phyloP scores from a whole-genome alignment of 2,113 vertebrate species.

The Bubo bubo region DNA sequence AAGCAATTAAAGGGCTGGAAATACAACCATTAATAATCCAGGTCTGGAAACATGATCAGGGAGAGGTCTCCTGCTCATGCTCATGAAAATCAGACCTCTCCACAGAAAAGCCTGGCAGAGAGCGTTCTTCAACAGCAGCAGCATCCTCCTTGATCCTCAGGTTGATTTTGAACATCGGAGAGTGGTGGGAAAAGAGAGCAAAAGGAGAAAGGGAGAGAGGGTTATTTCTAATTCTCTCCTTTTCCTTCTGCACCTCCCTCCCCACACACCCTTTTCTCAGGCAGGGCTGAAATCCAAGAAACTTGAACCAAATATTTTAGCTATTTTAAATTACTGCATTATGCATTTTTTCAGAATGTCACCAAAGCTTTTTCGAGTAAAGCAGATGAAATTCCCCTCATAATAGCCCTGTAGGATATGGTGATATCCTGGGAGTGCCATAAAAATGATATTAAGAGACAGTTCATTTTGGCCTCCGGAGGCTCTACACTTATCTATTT shows the following conservation, averaged over 20 bases:
- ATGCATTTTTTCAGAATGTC: slow-evolving; percentile 26
- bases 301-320: slow-evolving; percentile 32
- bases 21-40: slow-evolving; percentile 8
- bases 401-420: not conserved
- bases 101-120: not conserved
- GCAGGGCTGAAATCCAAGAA: not conserved
- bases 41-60: not conserved
- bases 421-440: not conserved
- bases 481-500: not conserved
- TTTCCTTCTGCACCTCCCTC: not conserved
- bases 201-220: not conserved
- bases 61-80: not conserved
- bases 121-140: not conserved
- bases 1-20: slow-evolving; percentile 62
- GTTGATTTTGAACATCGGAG: not conserved
- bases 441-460: slow-evolving; percentile 1
- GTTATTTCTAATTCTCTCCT: not conserved
- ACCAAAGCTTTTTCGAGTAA: not conserved
- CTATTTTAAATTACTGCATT: slow-evolving; percentile 8
- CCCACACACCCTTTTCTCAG: not conserved
- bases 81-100: not conserved
- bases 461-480: slow-evolving; percentile 10
- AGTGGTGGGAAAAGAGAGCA: not conserved
- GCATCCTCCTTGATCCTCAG: not conserved
- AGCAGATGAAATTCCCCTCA: slow-evolving; percentile 41